A percentile compares a stretch with the other conserved stretches of the same genome.
phyloP scores from a whole-genome alignment of 1,140 invertebrate species.

The Drosophila tani region DNA sequence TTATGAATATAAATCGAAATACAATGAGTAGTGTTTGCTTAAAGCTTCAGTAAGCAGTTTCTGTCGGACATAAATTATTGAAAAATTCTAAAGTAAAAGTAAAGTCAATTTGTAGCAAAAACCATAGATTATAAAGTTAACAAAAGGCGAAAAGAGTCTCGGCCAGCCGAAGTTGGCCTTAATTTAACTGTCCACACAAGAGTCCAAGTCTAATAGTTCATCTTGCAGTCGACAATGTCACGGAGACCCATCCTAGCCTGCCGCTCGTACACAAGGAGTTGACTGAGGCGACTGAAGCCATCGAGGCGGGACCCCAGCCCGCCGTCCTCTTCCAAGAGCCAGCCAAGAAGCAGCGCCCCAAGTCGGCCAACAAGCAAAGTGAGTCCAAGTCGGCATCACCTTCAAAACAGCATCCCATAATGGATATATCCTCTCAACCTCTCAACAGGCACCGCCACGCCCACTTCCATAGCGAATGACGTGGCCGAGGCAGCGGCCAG shows the following conservation, averaged over 20 bases:
- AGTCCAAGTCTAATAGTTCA: conserved; percentile 3
- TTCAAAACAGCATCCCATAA: neutral
- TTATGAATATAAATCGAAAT: too few relatives aligned
- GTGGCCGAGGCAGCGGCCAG: conserved; percentile 61
- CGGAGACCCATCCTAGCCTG: conserved; percentile 41
- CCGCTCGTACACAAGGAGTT: conserved; percentile 24
- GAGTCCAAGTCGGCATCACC: neutral
- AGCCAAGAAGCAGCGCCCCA: conserved; percentile 59
- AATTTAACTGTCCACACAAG: neutral
- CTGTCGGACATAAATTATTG: neutral
- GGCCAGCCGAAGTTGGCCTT: conserved; percentile 8
- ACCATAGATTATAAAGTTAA: neutral
- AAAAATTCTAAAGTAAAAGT: neutral
- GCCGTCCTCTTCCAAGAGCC: conserved; percentile 58
- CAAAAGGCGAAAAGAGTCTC: neutral
- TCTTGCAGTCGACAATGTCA: conserved; percentile 64
- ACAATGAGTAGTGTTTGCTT: too few relatives aligned
- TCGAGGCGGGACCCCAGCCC: conserved; percentile 25
- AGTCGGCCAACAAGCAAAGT: conserved; percentile 76
- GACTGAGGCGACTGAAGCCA: conserved; percentile 19
- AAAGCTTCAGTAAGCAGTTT: neutral
- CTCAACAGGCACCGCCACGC: conserved; percentile 65
- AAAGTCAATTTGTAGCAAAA: neutral
- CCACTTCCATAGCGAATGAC: conserved; percentile 70
- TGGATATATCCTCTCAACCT: neutral